Evolutionary conservation across 2,113 vertebrate genomes (phyloP).

Genomic region (Sisor rabdophorus): DNA sequence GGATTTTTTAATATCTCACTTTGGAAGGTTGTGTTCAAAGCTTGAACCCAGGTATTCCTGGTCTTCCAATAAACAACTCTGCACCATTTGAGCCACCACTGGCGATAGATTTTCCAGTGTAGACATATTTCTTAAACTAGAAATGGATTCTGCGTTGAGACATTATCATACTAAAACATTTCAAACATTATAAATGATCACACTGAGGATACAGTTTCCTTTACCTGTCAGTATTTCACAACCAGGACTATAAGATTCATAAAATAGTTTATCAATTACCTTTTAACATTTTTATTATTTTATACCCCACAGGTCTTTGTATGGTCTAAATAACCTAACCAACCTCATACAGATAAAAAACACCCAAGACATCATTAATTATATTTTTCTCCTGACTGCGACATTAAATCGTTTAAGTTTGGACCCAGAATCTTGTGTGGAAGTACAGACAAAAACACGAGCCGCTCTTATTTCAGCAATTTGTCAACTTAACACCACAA

Average conservation of each 20-base stretch:
- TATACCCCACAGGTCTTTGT: slow-evolving; percentile 61
- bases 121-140: neutral
- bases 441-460: slow-evolving; percentile 59
- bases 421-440: slow-evolving; percentile 42
- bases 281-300: neutral
- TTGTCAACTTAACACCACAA: slow-evolving; percentile 54
- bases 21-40: too few species aligned
- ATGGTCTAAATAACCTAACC: slow-evolving; percentile 68
- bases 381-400: slow-evolving; percentile 62
- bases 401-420: slow-evolving; percentile 67
- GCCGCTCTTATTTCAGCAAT: slow-evolving; percentile 62
- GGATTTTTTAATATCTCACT: too few species aligned
- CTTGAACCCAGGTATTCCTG: too few species aligned
- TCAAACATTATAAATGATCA: neutral
- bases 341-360: slow-evolving; percentile 64
- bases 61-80: too few species aligned
- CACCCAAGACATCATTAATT: slow-evolving; percentile 64
- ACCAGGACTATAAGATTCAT: neutral
- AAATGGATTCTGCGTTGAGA: neutral
- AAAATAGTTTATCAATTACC: neutral
- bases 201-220: neutral
- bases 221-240: neutral
- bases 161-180: neutral
- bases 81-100: too few species aligned
- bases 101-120: too few species aligned